Conservation (phyloP, 2,113 vertebrate species). For the Mustela lutreola region DNA sequence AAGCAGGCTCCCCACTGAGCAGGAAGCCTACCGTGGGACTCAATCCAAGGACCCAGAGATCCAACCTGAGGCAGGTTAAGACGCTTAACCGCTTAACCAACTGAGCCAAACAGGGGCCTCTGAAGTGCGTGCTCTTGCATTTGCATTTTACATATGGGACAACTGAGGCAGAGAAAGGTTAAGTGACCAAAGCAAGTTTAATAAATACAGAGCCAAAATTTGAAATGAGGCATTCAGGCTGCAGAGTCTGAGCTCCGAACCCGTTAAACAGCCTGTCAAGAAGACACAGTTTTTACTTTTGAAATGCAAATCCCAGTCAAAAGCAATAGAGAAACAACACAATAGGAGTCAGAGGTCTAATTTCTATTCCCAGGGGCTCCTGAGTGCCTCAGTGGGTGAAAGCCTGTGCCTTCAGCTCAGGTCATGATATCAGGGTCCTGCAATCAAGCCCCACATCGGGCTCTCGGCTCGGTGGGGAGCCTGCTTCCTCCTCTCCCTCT, state of each 20-base stretch:
- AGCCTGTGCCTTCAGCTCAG: too few relatives aligned
- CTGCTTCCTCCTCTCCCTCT: too few relatives aligned
- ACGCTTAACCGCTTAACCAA: not conserved
- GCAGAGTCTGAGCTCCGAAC: not conserved
- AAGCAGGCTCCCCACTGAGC: too few relatives aligned
- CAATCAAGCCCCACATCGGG: too few relatives aligned
- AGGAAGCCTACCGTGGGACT: not conserved
- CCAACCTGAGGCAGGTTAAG: not conserved
- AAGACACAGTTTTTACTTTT: conserved; percentile 28
- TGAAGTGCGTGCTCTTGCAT: not conserved
- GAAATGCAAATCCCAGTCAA: conserved; percentile 40
- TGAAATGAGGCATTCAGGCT: not conserved
- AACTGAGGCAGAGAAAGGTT: not conserved
- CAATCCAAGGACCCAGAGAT: not conserved
- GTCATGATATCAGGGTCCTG: too few relatives aligned
- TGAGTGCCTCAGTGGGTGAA: too few relatives aligned
- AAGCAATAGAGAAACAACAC: conserved; percentile 21
- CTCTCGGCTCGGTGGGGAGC: too few relatives aligned
- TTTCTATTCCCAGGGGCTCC: not conserved
- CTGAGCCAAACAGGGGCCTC: not conserved
- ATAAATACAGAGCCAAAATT: not conserved
- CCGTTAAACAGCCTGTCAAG: not conserved
- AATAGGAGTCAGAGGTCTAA: not conserved
- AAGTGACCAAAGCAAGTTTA: not conserved
- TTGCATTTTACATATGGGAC: not conserved